Percentiles rank a stretch among this genome's conserved stretches.
Evolutionary conservation across 2,113 vertebrate species (phyloP).

Genomic region (Gallinago jamesoni): DNA sequence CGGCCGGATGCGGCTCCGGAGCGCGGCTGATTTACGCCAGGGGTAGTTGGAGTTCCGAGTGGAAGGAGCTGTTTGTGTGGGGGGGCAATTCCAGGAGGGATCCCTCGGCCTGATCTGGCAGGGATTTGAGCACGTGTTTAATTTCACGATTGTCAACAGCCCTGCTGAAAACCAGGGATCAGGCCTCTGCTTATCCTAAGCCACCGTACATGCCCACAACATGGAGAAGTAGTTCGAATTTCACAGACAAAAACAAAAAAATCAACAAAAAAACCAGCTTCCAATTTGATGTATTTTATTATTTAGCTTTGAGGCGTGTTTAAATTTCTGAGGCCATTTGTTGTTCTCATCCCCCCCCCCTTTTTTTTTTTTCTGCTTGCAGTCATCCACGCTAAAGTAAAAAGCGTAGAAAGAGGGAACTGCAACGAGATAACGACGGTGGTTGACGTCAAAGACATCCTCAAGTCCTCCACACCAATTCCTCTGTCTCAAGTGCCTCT

Average conservation of each 20-base stretch:
- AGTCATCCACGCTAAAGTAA: slow-evolving; percentile 85
- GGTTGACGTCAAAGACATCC: slow-evolving; percentile 82
- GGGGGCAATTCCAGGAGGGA: not conserved
- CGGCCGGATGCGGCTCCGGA: not conserved
- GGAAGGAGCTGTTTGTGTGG: not conserved
- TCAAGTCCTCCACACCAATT: slow-evolving; percentile 78
- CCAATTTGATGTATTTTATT: not conserved
- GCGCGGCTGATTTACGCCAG: not conserved
- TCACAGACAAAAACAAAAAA: not conserved
- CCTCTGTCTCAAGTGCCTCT: slow-evolving; percentile 79
- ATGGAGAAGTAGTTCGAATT: not conserved
- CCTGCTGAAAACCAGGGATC: slow-evolving; percentile 1
- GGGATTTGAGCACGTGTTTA: not conserved
- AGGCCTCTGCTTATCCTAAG: slow-evolving; percentile 6
- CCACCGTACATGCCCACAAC: not conserved
- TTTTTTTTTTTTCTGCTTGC: not conserved
- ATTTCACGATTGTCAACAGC: slow-evolving; percentile 36
- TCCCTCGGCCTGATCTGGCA: not conserved
- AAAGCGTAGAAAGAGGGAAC: slow-evolving; percentile 76
- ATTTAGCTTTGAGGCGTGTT: not conserved
- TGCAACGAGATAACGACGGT: slow-evolving; percentile 81
- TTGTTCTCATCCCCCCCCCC: not conserved
- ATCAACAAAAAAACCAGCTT: not conserved
- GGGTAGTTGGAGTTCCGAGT: not conserved
- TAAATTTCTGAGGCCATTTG: not conserved